Conservation (phyloP, 2,888 invertebrate genomes). For the Agrotis ipsilon region DNA sequence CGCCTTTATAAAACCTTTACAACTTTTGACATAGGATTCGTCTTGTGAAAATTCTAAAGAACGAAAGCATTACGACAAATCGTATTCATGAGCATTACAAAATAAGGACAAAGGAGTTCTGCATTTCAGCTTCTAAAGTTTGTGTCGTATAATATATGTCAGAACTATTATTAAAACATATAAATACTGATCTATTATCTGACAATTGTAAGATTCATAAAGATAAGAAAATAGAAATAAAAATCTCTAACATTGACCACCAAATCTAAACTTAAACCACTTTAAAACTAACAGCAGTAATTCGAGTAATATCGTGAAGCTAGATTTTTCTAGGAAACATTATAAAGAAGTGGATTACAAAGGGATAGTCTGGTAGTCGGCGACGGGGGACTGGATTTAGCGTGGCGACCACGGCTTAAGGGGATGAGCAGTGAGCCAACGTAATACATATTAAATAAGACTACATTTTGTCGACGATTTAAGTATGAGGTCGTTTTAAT, state of each 20-base stretch:
- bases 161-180: no score
- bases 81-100: background rate
- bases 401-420: constrained; percentile 50
- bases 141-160: no score
- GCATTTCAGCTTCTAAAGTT: background rate
- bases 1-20: background rate
- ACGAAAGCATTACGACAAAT: background rate
- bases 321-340: constrained; percentile 59
- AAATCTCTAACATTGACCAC: background rate
- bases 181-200: no score
- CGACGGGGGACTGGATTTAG: constrained; percentile 54
- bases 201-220: no score
- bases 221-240: no score
- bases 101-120: background rate
- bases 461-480: constrained; percentile 32
- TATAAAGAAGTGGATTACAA: constrained; percentile 56
- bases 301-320: constrained; percentile 29
- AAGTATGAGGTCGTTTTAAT: constrained; percentile 21
- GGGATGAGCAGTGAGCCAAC: constrained; percentile 49
- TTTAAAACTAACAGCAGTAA: constrained; percentile 15
- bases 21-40: background rate
- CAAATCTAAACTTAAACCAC: background rate
- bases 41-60: background rate
- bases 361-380: constrained; percentile 37
- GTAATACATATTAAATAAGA: constrained; percentile 63